Evolutionary conservation across 2,888 invertebrate genomes (phyloP).

Genomic region (Drosophila percnosoma): DNA sequence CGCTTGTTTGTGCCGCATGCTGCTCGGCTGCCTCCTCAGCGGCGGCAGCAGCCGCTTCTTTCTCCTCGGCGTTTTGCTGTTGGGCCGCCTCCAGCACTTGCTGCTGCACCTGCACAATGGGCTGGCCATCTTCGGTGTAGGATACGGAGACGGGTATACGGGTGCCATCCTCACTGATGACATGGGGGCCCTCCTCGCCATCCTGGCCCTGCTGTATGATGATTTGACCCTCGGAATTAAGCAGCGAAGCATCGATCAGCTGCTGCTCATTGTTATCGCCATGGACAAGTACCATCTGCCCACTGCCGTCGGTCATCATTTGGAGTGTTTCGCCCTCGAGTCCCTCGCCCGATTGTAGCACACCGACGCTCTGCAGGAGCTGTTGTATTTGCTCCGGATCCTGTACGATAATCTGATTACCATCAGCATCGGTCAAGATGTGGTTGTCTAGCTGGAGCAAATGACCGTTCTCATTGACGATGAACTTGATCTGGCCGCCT

Average conservation of each 20-base stretch:
- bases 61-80: slow-evolving; percentile 64
- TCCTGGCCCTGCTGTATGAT: slow-evolving; percentile 85
- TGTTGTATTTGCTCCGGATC: slow-evolving; percentile 85
- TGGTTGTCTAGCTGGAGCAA: slow-evolving; percentile 85
- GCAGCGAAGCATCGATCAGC: slow-evolving; percentile 84
- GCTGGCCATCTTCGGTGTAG: slow-evolving; percentile 84
- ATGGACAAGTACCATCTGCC: slow-evolving; percentile 85
- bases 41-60: slow-evolving; percentile 63
- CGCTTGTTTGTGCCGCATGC: slow-evolving; percentile 53
- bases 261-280: slow-evolving; percentile 85
- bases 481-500: slow-evolving; percentile 85
- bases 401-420: slow-evolving; percentile 85
- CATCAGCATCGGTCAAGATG: slow-evolving; percentile 85
- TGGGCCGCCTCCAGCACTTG: slow-evolving; percentile 74
- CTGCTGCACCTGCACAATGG: slow-evolving; percentile 84
- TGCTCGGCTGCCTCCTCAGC: slow-evolving; percentile 47
- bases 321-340: slow-evolving; percentile 85
- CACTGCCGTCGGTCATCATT: slow-evolving; percentile 85
- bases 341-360: slow-evolving; percentile 84
- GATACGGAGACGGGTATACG: slow-evolving; percentile 85
- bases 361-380: slow-evolving; percentile 84
- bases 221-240: slow-evolving; percentile 85
- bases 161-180: slow-evolving; percentile 85
- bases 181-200: slow-evolving; percentile 84
- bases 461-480: slow-evolving; percentile 85